Evolutionary conservation across 2,888 invertebrate genomes (phyloP).

Genomic region (Volucella inanis): DNA sequence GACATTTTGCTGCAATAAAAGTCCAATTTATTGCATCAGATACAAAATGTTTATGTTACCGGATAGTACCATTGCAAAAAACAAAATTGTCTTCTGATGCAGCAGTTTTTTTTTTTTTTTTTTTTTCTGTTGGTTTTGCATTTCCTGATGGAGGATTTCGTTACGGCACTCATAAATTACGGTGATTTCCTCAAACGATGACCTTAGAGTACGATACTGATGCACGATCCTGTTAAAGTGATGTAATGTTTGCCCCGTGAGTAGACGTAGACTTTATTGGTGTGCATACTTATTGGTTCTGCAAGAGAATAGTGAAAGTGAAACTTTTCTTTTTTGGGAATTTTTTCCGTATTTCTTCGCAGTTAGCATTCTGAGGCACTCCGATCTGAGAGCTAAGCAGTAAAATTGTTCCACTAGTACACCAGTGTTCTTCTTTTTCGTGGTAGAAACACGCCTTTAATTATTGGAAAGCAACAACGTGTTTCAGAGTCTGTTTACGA

Average conservation of each 20-base stretch:
- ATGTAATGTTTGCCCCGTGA: conserved; percentile 28
- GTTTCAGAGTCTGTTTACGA: no score
- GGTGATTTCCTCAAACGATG: conserved; percentile 73
- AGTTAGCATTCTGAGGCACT: no score
- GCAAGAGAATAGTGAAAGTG: no score
- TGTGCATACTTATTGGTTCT: no score
- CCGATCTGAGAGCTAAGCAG: no score
- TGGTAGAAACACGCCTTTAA: no score
- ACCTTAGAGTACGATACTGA: conserved; percentile 48
- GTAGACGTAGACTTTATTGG: conserved; percentile 4
- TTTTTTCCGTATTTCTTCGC: no score
- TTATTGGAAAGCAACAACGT: no score
- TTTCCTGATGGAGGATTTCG: conserved; percentile 48
- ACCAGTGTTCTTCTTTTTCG: no score
- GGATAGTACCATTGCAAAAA: conserved; percentile 8
- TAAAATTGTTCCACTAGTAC: no score
- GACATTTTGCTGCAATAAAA: conserved; percentile 75
- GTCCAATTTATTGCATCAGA: conserved; percentile 75
- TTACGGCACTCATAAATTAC: conserved; percentile 67
- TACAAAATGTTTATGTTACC: conserved; percentile 72
- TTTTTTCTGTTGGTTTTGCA: conserved; percentile 30
- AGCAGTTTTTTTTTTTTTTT: conserved; percentile 58
- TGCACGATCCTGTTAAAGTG: conserved; percentile 25
- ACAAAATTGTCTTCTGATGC: conserved; percentile 56
- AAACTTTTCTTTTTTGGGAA: no score